Evolutionary conservation across 2,113 vertebrate species (phyloP), one percentile per base, ranked within the genome.

Genomic region (Neodontobutis hainanensis): DNA sequence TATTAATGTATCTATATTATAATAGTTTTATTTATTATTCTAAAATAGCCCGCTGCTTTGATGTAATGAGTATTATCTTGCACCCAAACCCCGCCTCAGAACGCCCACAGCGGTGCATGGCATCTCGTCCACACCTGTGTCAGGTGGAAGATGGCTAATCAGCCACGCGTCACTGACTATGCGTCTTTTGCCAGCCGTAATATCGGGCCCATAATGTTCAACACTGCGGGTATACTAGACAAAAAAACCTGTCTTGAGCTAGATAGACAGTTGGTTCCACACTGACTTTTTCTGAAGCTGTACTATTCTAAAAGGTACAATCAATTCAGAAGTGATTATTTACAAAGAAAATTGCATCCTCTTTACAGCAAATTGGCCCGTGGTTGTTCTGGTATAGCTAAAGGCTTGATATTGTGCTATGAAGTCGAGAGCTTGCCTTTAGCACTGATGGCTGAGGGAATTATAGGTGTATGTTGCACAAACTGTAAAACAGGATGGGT

Each of bases 351-450:
- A 66, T 50, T 36, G 4, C 50, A 32, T 71, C 45, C 58, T 56
- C 50, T 70, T 67, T 66, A 34, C 16, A 16, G 45, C 27, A 53
- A 64, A 57, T 60, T 73, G 64, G 64, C 64, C 75, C 32, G 59
- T 63, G 59, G 75, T 70, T 64, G 64, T 69, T 32, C 52, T 15
- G 48, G 52, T 73, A 49, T 19, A 12, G 70, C 75, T 78, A 44
- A 52, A 60, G 75, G 75, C 75, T 68, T 60, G 35, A 50, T 38
- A 63, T 64, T 36, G 58, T 50, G 58, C 36, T 9, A 11, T 51
- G 57, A 43, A 62, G 68, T 40, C 8, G 36, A 51, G 57, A 48
- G 62, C n/a, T 65, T 55, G 76, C 75, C 59, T 38, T 35, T 58
- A 65, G 75, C 75, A 40, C 59, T 34, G 36, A 4, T 2, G 45